Conservation (phyloP, 92 coral and sea anemone genomes). For the Palythoa heliodiscus region DNA sequence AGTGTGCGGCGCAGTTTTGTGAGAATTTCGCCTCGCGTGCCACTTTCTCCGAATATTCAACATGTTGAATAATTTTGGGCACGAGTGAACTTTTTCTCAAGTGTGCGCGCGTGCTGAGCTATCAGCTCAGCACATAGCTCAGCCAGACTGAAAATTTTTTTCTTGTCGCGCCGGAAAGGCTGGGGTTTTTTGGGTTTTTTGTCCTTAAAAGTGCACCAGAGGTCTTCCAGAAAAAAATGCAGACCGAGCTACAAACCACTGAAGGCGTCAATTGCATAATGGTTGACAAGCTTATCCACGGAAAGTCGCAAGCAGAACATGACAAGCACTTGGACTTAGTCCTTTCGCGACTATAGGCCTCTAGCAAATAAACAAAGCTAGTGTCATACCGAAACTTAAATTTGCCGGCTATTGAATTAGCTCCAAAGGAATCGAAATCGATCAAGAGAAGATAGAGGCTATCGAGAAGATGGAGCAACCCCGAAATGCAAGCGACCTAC, state of each 20-base stretch:
- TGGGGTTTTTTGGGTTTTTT: no score
- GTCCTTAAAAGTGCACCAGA: constrained; percentile 42
- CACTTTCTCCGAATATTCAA: no score
- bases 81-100: no score
- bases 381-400: constrained; percentile 40
- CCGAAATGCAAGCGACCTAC: constrained; percentile 23
- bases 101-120: no score
- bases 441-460: constrained; percentile 21
- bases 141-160: no score
- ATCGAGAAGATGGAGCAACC: constrained; percentile 46
- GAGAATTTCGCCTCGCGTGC: no score
- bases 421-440: constrained; percentile 14
- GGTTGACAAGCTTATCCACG: constrained; percentile 53
- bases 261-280: constrained; percentile 57
- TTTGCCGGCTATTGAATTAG: constrained; percentile 8
- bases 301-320: constrained; percentile 51
- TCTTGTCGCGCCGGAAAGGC: no score
- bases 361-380: constrained; percentile 41
- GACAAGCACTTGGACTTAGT: constrained; percentile 52
- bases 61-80: no score
- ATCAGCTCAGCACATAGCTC: no score
- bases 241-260: constrained; percentile 39
- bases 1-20: no score
- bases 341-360: constrained; percentile 48
- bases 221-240: constrained; percentile 43